A percentile compares a stretch with the other conserved stretches of the same genome.
Conservation (phyloP, 2,113 vertebrate species). For the Xenopus laevis region DNA sequence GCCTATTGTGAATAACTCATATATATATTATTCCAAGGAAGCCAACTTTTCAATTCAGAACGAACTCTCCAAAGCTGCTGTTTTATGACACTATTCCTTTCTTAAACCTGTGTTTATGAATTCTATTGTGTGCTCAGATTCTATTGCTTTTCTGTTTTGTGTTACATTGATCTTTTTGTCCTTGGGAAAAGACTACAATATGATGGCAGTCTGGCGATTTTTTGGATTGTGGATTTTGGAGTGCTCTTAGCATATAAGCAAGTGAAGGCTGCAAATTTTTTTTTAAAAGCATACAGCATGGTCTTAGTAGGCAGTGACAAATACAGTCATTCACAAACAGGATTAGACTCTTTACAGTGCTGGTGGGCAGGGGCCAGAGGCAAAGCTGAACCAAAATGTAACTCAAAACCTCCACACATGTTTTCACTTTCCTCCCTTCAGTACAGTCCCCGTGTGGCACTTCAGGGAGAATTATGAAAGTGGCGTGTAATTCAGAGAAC, state of each 20-base stretch:
- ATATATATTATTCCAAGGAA: no score
- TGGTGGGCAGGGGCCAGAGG: slow-evolving; percentile 70
- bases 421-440: slow-evolving; percentile 76
- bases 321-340: slow-evolving; percentile 60
- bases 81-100: no score
- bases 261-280: slow-evolving; percentile 56
- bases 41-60: no score
- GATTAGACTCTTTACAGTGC: slow-evolving; percentile 65
- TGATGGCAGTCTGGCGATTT: slow-evolving; percentile 38
- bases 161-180: background rate
- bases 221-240: slow-evolving; percentile 56
- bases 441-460: slow-evolving; percentile 69
- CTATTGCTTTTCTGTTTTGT: no score
- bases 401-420: slow-evolving; percentile 76
- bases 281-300: slow-evolving; percentile 55
- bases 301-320: slow-evolving; percentile 60
- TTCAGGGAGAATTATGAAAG: slow-evolving; percentile 65
- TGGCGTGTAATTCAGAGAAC: slow-evolving; percentile 65
- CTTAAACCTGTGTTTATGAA: no score
- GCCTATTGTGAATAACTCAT: no score
- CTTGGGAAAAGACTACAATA: background rate
- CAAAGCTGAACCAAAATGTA: slow-evolving; percentile 63
- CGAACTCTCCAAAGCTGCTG: no score
- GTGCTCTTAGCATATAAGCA: slow-evolving; percentile 56
- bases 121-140: no score